Percentiles rank a stretch among this genome's conserved stretches.
These are phyloP conservation scores for Chymomyza costata DNA, from an alignment of 1,140 invertebrate species.

Conservation along the genomic window DNA sequence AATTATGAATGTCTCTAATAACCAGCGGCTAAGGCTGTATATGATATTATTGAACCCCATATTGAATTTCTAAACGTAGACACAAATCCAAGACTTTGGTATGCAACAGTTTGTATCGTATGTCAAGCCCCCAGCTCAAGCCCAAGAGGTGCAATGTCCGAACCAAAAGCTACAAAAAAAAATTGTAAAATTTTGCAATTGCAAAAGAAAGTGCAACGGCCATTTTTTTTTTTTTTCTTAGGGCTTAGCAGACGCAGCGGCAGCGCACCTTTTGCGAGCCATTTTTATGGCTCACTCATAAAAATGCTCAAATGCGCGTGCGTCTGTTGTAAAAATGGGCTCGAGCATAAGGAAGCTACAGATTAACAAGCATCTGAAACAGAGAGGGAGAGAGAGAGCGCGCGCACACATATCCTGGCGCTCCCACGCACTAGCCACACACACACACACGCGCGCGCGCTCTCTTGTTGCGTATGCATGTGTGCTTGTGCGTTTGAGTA, in stretches of 20 bases:
- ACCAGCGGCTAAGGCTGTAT: conserved; percentile 6
- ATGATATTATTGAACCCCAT: conserved; percentile 21
- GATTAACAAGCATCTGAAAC: conserved; percentile 2
- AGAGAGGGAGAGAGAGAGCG: conserved; percentile 7
- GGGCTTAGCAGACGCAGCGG: no score
- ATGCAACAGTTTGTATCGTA: conserved; percentile 63
- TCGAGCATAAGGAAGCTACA: background rate
- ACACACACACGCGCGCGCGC: conserved; percentile 20
- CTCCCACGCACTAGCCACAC: conserved; percentile 13
- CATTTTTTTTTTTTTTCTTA: no score
- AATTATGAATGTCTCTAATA: conserved; percentile 38
- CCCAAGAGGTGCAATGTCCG: conserved; percentile 70
- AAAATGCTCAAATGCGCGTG: no score
- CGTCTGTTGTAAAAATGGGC: no score
- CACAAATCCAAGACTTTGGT: conserved; percentile 59
- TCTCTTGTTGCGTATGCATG: background rate
- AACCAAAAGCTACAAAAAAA: no score
- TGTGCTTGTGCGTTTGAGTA: conserved; percentile 6
- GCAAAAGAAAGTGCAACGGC: conserved; percentile 2
- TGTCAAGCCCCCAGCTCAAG: no score
- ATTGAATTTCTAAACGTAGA: conserved; percentile 70
- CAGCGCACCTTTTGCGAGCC: no score
- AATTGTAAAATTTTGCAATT: conserved; percentile 44
- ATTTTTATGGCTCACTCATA: no score
- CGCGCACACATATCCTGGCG: conserved; percentile 15